Base-by-base conservation (phyloP, 2,113 vertebrate species). In the Megalops atlanticus region DNA sequence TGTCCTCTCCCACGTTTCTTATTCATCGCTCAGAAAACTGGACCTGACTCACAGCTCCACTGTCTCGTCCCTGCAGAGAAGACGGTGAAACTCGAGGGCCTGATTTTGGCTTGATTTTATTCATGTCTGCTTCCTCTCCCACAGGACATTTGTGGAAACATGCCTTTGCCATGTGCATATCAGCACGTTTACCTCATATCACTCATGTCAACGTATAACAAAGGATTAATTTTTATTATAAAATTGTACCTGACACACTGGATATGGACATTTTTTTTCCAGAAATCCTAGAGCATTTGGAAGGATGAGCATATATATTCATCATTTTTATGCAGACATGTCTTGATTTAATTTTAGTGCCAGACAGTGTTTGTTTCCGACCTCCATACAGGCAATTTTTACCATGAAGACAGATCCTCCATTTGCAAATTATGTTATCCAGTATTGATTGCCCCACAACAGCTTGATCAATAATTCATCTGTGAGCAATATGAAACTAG, bases 1-100 rank as follows among this genome's bases (percentile, higher is more conserved):
- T 74, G 82, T 84, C 70, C 1, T 54, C 70, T 86, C 82, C 80
- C 81, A 76, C n/a, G 15, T 82, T 75, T 84, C 90, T 86, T 85
- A 82, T 88, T 87, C 84, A 82, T 88, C 85, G 84, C 85, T 86
- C 80, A 80, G 79, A 85, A 82, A 74, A 84, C 87, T 76, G 87
- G 82, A 76, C 68, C 71, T 85, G 84, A 88, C 82, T 91, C 86
- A 88, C 64, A 68, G 87, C 82, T 52, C 54, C 74, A 78, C 54
- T 58, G 54, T 47, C 38, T 36, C 75, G 76, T 41, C 64, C 38
- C 16, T 36, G 38, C 69, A 31, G 24, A 70, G 69, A 43, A 35
- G 16, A 24, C 27, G 33, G 24, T 24, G 40, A 52, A 35, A 24
- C 73, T 27, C 4, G 54, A 15, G 16, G 85, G 82, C 70, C 3